phyloP scores from a whole-genome alignment of 2,888 invertebrate species.

The Nomada ruficornis region DNA sequence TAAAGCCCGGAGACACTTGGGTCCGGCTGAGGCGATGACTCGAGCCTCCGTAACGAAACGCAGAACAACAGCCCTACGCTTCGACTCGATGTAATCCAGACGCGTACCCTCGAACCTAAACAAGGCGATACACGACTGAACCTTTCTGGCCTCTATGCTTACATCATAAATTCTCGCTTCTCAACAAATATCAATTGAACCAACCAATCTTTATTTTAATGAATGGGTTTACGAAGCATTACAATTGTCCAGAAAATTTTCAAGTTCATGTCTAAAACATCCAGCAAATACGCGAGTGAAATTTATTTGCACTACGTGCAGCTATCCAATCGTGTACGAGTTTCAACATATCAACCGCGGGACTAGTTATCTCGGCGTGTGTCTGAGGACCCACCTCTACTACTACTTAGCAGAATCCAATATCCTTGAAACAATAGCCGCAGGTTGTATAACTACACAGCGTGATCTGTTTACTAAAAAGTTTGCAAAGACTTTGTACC shows the following conservation, averaged over 20 bases:
- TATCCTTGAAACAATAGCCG: slow-evolving; percentile 41
- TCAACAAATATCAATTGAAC: too few relatives aligned
- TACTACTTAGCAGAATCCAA: slow-evolving; percentile 43
- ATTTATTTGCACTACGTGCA: slow-evolving; percentile 68
- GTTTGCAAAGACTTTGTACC: background rate
- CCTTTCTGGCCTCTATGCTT: too few relatives aligned
- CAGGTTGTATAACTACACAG: slow-evolving; percentile 31
- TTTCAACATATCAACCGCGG: slow-evolving; percentile 51
- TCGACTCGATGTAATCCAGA: too few relatives aligned
- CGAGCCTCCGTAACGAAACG: too few relatives aligned
- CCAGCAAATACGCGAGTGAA: slow-evolving; percentile 76
- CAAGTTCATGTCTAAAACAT: slow-evolving; percentile 57
- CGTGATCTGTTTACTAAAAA: slow-evolving; percentile 53
- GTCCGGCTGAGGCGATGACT: too few relatives aligned
- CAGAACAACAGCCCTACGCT: too few relatives aligned
- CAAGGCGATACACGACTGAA: too few relatives aligned
- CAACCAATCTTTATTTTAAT: slow-evolving; percentile 63
- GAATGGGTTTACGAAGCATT: slow-evolving; percentile 25
- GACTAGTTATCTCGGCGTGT: slow-evolving; percentile 49
- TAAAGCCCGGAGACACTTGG: too few relatives aligned
- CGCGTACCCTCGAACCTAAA: too few relatives aligned
- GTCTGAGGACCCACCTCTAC: slow-evolving; percentile 6
- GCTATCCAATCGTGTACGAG: slow-evolving; percentile 22
- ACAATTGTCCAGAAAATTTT: background rate
- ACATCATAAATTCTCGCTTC: too few relatives aligned